Conservation (phyloP, 2,797 vertebrate species). For the Pangasius macronema region DNA sequence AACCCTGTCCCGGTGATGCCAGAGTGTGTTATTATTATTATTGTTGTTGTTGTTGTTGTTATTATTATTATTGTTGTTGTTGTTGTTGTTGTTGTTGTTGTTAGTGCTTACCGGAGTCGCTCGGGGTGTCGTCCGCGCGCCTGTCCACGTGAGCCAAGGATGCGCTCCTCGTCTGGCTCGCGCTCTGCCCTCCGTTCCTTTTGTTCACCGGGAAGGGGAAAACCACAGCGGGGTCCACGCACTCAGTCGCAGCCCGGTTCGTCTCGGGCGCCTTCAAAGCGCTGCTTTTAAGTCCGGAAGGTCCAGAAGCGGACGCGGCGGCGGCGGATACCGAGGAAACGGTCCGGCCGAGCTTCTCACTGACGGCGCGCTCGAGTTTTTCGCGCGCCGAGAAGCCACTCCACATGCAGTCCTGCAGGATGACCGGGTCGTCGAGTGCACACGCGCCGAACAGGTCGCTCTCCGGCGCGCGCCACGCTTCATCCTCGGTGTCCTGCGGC, state of each 20-base stretch:
- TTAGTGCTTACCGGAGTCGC: conserved; percentile 86
- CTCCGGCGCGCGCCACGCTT: conserved; percentile 83
- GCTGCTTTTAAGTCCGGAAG: conserved; percentile 52
- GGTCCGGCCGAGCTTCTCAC: conserved; percentile 80
- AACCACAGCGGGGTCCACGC: conserved; percentile 90
- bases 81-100: background rate
- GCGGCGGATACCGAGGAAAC: conserved; percentile 47
- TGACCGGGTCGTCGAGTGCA: conserved; percentile 87
- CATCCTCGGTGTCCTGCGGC: conserved; percentile 85
- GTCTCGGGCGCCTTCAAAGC: conserved; percentile 67
- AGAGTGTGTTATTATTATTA: background rate
- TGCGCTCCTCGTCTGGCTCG: conserved; percentile 48
- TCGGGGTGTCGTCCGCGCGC: conserved; percentile 79
- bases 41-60: background rate
- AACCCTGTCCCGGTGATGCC: background rate
- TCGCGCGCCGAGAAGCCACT: conserved; percentile 94
- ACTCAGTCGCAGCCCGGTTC: conserved; percentile 81
- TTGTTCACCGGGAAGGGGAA: conserved; percentile 91
- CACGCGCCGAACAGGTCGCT: conserved; percentile 82
- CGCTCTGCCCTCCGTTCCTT: conserved; percentile 66
- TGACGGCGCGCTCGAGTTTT: conserved; percentile 91
- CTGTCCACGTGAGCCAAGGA: conserved; percentile 55
- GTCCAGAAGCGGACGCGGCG: conserved; percentile 27
- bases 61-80: background rate
- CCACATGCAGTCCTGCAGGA: conserved; percentile 99